Evolutionary conservation across 1,140 invertebrate genomes (phyloP).

Genomic region (Gonioctena quinquepunctata): DNA sequence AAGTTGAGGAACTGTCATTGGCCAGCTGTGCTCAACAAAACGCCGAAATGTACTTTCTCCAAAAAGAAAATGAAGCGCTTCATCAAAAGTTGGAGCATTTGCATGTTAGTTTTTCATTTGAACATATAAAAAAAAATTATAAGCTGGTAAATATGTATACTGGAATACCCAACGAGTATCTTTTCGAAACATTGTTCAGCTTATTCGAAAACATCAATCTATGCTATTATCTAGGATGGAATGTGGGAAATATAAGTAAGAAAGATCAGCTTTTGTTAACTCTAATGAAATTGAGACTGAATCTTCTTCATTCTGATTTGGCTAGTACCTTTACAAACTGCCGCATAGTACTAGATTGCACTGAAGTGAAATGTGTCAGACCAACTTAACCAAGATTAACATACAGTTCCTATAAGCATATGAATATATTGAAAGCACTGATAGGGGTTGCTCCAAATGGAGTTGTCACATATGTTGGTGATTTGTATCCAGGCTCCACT

Average conservation of each 20-base stretch:
- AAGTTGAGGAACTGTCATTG: constrained; percentile 3
- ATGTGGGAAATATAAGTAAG: constrained; percentile 24
- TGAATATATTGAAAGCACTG: constrained; percentile 27
- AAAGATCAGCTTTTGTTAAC: constrained; percentile 29
- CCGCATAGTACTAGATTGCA: constrained; percentile 30
- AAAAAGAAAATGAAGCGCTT: no score
- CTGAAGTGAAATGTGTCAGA: constrained; percentile 18
- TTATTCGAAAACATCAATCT: constrained; percentile 19
- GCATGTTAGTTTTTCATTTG: constrained; percentile 6
- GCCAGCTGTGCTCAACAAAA: constrained; percentile 5
- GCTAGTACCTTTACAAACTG: constrained; percentile 31
- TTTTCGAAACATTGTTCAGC: constrained; percentile 18
- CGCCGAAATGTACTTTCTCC: constrained; percentile 11
- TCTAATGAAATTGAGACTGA: constrained; percentile 29
- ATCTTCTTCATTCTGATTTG: constrained; percentile 30
- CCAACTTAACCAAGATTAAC: constrained; percentile 18
- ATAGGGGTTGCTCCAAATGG: constrained; percentile 37
- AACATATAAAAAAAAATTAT: constrained; percentile 21
- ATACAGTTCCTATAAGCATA: constrained; percentile 26
- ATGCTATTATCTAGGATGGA: constrained; percentile 28
- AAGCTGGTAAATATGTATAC: constrained; percentile 21
- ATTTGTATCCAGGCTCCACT: constrained; percentile 21
- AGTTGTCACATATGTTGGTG: constrained; percentile 26
- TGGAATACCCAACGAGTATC: constrained; percentile 20
- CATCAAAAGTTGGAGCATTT: constrained; percentile 17